Evolutionary conservation across 1,140 invertebrate species (phyloP).

Genomic region (Trichonephila clavata): DNA sequence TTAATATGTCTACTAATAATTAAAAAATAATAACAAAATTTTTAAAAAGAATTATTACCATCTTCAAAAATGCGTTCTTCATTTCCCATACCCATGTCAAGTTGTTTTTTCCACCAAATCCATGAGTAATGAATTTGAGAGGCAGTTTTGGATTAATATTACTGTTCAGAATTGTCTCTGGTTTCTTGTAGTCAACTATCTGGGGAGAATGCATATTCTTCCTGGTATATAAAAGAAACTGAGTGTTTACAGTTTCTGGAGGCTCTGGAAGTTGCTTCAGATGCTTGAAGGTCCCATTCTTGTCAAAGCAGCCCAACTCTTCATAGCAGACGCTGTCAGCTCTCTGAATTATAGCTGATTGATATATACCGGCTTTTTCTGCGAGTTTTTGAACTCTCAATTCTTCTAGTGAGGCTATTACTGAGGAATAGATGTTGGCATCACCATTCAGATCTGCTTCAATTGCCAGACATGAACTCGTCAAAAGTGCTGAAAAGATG

Average conservation of each 20-base stretch:
- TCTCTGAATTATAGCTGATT: not conserved
- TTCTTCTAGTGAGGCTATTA: slow-evolving; percentile 6
- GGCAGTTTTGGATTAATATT: slow-evolving; percentile 44
- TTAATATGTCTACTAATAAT: too few species aligned
- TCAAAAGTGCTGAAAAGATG: slow-evolving; percentile 26
- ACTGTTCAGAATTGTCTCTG: slow-evolving; percentile 28
- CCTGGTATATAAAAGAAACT: slow-evolving; percentile 82
- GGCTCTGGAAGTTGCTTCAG: slow-evolving; percentile 88
- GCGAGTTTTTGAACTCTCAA: slow-evolving; percentile 29
- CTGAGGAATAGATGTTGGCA: slow-evolving; percentile 53
- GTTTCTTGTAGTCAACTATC: slow-evolving; percentile 79
- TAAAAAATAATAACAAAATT: too few species aligned
- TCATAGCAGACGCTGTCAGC: slow-evolving; percentile 88
- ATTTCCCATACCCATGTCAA: slow-evolving; percentile 96
- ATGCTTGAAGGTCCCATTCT: slow-evolving; percentile 93
- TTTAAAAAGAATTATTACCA: slow-evolving; percentile 83
- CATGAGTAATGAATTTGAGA: slow-evolving; percentile 93
- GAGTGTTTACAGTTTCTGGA: slow-evolving; percentile 89
- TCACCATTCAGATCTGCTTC: slow-evolving; percentile 8
- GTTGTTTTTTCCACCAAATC: slow-evolving; percentile 94
- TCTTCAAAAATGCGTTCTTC: slow-evolving; percentile 92
- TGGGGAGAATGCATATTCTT: slow-evolving; percentile 79
- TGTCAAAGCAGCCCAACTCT: slow-evolving; percentile 95
- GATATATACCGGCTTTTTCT: not conserved
- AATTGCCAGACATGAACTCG: not conserved